Base-by-base conservation (phyloP, 1,140 invertebrate genomes). In the Cherax destructor region DNA sequence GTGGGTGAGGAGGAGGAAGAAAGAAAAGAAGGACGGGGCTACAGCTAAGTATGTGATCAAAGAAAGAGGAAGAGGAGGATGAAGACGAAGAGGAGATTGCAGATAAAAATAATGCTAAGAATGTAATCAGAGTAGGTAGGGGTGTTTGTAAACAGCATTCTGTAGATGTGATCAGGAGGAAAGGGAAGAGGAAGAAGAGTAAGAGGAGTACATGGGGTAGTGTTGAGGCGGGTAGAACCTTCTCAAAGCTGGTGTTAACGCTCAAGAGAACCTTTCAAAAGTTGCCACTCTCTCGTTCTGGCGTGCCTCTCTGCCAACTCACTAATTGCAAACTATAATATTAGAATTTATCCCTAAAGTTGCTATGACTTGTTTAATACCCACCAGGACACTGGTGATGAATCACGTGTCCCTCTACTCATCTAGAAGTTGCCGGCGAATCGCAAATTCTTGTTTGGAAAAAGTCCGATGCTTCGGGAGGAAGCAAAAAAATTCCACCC, bases 271-370 rank as follows among this genome's bases (percentile, higher is more conserved):
- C 50, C 56, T 81, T 56, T 81, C 50, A 81, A 56, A 56, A 81
- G 79, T 74, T 74, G 9, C 69, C 24, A 30, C 69, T 74, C 69
- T 74, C 24, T 74, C 69, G 24, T 11, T 30, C 69, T 74, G 69
- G 69, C 69, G 69, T 74, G 69, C 7, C 30, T 41, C 30, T 74
- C 16, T 74, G 69, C 69, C 69, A 74, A 74, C 69, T 74, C 69
- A 74, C 69, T 74, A 74, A 74, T 74, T 74, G 30, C 69, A 74
- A 74, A 74, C 69, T 74, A 74, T 74, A 74, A 30, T 74, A 74
- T 74, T 74, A 74, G 69, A 74, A 74, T 74, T 74, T 74, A 74
- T 74, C n/a, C 24, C 69, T 24, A 11, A 74, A 74, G 69, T 74
- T 74, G 6, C 69, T 21, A 74, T 74, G 69, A 74, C 69, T 74